A percentile compares a stretch with the other conserved stretches of the same genome.
Evolutionary conservation across 2,113 vertebrate genomes (phyloP).

Genomic region (Labeo rohita): DNA sequence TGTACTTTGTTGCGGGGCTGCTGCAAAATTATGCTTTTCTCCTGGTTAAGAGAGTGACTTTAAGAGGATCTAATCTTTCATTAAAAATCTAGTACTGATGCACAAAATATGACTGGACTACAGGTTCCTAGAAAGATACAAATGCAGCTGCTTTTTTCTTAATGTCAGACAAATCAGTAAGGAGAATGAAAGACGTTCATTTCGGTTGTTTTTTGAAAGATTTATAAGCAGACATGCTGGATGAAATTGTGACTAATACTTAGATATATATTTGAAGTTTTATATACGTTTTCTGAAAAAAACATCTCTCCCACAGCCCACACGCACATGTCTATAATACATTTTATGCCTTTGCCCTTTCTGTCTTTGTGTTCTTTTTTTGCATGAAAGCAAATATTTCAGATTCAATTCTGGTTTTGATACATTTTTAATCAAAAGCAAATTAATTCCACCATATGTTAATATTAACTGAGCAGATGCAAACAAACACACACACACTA

Average conservation of each 20-base stretch:
- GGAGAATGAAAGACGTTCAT: not conserved
- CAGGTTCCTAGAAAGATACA: not conserved
- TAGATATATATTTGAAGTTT: not conserved
- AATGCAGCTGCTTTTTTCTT: not conserved
- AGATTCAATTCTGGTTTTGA: constrained; percentile 27
- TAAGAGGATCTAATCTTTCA: constrained; percentile 19
- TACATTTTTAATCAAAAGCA: constrained; percentile 52
- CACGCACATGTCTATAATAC: not conserved
- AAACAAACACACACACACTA: not conserved
- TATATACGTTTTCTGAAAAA: not conserved
- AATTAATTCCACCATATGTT: constrained; percentile 24
- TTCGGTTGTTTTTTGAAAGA: not conserved
- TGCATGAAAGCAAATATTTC: not conserved
- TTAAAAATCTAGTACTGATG: not conserved
- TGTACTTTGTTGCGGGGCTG: not conserved
- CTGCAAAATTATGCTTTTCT: not conserved
- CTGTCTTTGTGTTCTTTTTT: not conserved
- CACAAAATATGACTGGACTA: not conserved
- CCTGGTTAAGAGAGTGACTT: not conserved
- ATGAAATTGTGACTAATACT: not conserved
- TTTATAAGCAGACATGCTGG: not conserved
- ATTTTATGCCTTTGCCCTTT: not conserved
- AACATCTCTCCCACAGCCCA: not conserved
- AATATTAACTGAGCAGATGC: constrained; percentile 25
- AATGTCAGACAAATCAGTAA: not conserved